Evolutionary conservation across 2,888 invertebrate genomes (phyloP), one percentile per base, ranked within the genome.

Genomic region (Tetrapedia diversipes): DNA sequence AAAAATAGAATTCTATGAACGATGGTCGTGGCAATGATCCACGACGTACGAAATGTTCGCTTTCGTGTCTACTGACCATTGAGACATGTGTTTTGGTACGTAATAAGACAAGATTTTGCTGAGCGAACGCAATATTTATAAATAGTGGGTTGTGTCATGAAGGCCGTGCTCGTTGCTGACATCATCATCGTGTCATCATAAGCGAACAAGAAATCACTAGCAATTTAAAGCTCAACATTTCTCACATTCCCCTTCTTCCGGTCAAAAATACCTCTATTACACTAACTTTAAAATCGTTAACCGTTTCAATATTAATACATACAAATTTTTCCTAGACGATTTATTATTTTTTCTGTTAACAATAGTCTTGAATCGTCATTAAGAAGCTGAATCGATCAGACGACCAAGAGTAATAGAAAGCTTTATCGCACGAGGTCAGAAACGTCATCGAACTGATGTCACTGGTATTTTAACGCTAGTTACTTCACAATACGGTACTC

Each of bases 51-150:
- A 47, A 45, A 66, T 45, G 19, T 11, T 49, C 32, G 22, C n/a
- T 24, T 53, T 53, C 32, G 34, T 51, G 32, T 45, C 24, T 70
- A 63, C 54, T 32, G 41, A 37, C 37, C 24, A 49, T 60, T 51
- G 22, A 57, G 29, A n/a, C n/a, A 19, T n/a, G 37, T 19, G 16
- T 19, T 37, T 34, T 24, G n/a, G 56, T 37, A 68, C 45, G 41
- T n/a, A n/a, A 34, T 41, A 53, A 34, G 24, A 41, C 14, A 22
- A 59, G 34, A 65, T 76, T 65, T 65, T 51, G 32, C 34, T 45
- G 54, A 43, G 75, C 47, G 53, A 68, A 83, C 73, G 83, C 63
- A 84, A 82, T 32, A 51, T 51, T 84, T 83, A 82, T 84, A 83
- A 81, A 84, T 83, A 83, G 84, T 76, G 29, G 7, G 53, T 54